Evolutionary conservation across 2,888 invertebrate genomes (phyloP).

Genomic region (Drosophila hamatofila): DNA sequence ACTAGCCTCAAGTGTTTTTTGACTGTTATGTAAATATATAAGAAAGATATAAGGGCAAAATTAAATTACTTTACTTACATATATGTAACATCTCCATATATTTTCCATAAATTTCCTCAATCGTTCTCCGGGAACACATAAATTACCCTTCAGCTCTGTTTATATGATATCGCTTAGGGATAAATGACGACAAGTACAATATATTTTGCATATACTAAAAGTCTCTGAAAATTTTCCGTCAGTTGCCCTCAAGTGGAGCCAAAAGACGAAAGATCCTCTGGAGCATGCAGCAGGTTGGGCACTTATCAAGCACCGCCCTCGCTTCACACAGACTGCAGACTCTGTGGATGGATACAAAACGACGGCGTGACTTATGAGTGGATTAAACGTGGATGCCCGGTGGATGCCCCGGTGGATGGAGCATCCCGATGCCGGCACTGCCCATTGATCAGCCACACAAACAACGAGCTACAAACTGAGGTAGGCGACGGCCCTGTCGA

Average conservation of each 20-base stretch:
- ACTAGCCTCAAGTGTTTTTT: too few relatives aligned
- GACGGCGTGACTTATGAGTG: slow-evolving; percentile 74
- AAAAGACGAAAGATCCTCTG: too few relatives aligned
- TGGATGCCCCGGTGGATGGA: slow-evolving; percentile 35
- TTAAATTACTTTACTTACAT: too few relatives aligned
- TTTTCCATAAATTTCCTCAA: neutral
- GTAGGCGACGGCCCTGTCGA: slow-evolving; percentile 62
- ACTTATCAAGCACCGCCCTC: slow-evolving; percentile 15
- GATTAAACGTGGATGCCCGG: slow-evolving; percentile 57
- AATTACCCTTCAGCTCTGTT: neutral
- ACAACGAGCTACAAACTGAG: slow-evolving; percentile 18
- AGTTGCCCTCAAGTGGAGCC: neutral
- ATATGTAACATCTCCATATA: neutral
- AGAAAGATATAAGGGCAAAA: too few relatives aligned
- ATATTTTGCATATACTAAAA: neutral
- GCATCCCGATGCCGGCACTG: slow-evolving; percentile 28
- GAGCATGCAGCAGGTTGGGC: neutral
- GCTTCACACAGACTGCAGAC: slow-evolving; percentile 27
- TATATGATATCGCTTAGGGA: neutral
- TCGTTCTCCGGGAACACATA: neutral
- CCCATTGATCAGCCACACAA: slow-evolving; percentile 45
- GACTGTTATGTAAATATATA: too few relatives aligned
- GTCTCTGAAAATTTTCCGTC: neutral
- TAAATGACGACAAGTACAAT: neutral
- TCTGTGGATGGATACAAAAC: slow-evolving; percentile 26